Conservation (phyloP, 2,113 vertebrate species). For the Bubo bubo region DNA sequence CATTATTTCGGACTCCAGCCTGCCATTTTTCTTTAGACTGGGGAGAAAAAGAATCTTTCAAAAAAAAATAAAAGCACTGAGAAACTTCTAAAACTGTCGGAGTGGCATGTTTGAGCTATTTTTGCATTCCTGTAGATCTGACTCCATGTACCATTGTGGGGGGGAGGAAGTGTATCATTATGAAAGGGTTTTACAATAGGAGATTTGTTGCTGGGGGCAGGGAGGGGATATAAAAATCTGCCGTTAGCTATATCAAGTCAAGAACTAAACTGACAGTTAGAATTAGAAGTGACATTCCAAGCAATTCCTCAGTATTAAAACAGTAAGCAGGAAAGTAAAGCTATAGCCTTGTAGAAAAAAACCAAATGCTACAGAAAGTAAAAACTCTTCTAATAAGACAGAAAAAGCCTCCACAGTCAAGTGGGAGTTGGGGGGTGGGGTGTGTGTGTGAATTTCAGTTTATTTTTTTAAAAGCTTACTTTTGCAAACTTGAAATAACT, state of each 20-base stretch:
- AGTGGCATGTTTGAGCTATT: neutral
- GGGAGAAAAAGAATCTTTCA: neutral
- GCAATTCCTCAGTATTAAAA: neutral
- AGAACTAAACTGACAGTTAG: neutral
- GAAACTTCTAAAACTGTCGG: neutral
- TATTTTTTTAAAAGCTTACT: neutral
- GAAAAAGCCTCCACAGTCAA: neutral
- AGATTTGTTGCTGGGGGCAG: neutral
- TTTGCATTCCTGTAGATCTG: neutral
- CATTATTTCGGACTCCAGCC: neutral
- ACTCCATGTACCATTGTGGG: neutral
- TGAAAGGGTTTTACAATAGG: neutral
- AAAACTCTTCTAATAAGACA: neutral
- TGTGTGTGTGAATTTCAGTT: neutral
- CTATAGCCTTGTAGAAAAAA: neutral
- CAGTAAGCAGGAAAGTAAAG: neutral
- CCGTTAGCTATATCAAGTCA: neutral
- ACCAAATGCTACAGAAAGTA: neutral
- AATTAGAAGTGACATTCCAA: neutral
- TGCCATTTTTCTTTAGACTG: neutral
- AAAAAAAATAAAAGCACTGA: neutral
- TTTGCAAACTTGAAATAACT: neutral
- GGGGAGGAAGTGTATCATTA: neutral
- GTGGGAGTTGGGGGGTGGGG: fast-evolving
- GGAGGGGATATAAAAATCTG: neutral